Evolutionary conservation across 37 sponge, comb jelly and placozoan genomes (phyloP).

Genomic region (Corticium candelabrum): DNA sequence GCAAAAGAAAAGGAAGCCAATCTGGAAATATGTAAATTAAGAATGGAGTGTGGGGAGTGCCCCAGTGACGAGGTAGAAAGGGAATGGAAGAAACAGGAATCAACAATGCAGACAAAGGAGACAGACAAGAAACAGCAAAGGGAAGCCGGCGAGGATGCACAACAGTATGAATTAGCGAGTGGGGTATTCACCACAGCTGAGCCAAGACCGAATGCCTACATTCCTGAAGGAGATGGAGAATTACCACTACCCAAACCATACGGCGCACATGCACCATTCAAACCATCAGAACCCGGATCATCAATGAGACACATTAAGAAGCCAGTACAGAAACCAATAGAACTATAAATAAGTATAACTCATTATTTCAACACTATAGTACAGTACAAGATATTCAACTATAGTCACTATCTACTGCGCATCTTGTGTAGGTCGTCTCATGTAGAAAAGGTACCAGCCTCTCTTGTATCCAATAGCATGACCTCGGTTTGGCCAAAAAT

Average conservation of each 20-base stretch:
- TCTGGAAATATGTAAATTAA: neutral
- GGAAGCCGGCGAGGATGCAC: slow-evolving; percentile 26
- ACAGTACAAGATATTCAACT: too few species aligned
- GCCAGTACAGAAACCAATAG: slow-evolving; percentile 85
- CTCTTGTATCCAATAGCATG: too few species aligned
- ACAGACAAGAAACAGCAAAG: neutral
- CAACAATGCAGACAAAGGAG: neutral
- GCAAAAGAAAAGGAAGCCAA: neutral
- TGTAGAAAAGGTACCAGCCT: too few species aligned
- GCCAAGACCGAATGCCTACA: slow-evolving; percentile 92
- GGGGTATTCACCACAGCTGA: slow-evolving; percentile 78
- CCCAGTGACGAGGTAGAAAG: neutral
- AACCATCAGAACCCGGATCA: slow-evolving; percentile 83
- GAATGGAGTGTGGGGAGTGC: neutral
- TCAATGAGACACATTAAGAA: slow-evolving; percentile 92
- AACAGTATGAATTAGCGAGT: slow-evolving; percentile 39
- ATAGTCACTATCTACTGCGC: too few species aligned
- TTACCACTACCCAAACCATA: slow-evolving; percentile 94
- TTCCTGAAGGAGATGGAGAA: slow-evolving; percentile 72
- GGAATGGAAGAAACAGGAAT: neutral
- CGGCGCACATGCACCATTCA: slow-evolving; percentile 94
- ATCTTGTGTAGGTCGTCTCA: too few species aligned
- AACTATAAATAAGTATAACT: slow-evolving; percentile 78
- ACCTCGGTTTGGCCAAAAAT: too few species aligned
- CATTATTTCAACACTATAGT: too few species aligned